Base-by-base conservation (phyloP, 1,140 invertebrate genomes). In the Pogonomyrmex barbatus region DNA sequence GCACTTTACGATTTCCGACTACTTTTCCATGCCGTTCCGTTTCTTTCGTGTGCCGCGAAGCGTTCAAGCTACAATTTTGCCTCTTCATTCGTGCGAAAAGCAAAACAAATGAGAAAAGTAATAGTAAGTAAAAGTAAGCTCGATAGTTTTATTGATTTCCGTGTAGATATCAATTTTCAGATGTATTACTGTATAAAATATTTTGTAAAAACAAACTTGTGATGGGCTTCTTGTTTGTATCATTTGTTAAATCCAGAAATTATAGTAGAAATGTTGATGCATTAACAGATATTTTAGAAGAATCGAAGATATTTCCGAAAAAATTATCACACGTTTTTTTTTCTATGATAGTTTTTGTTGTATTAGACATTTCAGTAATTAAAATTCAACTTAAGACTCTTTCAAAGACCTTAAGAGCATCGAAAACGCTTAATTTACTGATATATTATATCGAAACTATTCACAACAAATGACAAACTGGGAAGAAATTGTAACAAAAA, bases 1-100 rank as follows among this genome's bases (percentile, higher is more conserved):
- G 92, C 90, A 90, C 77, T 95, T 95, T 93, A 95, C 94, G 94
- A 93, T 94, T 95, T 95, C 93, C 94, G 93, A 92, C 87, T 91
- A 89, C 90, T 91, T 91, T 91, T 91, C 90, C 88, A 76, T 89
- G 68, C 79, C 88, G 82, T 88, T 91, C 76, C 88, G 88, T 91
- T 90, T 87, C 54, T 75, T 67, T 63, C 84, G 30, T 33, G 73
- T 24, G 14, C 42, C 78, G 50, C 67, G 54, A 81, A 54, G 33
- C 82, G 36, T 50, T 60, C 54, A 47, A 14, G n/a, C 12, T 76
- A 45, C 50, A 71, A 39, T 47, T 39, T 30, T 60, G 6, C 50
- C 30, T 24, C 12, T 68, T 33, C 42, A 36, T 14, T 70, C 54
- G 12, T 52, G 60, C 45, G 56, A 76, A 56, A 76, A 75, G 60